Percentiles rank a stretch among this genome's conserved stretches.
phyloP scores from a whole-genome alignment of 1,140 invertebrate species.

The Orius insidiosus region DNA sequence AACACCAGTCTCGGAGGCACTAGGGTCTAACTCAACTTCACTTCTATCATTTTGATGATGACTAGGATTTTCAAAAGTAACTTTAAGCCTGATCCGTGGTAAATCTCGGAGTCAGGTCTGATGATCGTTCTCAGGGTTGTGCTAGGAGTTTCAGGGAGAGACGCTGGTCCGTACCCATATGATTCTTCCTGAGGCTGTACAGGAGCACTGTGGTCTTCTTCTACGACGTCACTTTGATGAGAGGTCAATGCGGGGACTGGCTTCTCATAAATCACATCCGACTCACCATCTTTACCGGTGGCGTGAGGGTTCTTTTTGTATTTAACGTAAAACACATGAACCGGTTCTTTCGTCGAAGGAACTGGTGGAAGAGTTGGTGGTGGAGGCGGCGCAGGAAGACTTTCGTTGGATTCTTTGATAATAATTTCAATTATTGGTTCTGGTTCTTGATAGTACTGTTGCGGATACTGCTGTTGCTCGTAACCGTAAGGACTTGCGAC shows the following conservation, averaged over 20 bases:
- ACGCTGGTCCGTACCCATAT: constrained; percentile 26
- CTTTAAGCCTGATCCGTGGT: constrained; percentile 31
- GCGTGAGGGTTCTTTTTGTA: constrained; percentile 52
- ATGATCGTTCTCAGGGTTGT: constrained; percentile 68
- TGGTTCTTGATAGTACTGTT: constrained; percentile 52
- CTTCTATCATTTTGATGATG: constrained; percentile 1
- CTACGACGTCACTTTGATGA: constrained; percentile 27
- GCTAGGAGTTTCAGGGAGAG: constrained; percentile 25
- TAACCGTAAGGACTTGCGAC: constrained; percentile 8
- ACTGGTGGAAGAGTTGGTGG: constrained; percentile 26
- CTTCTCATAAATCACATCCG: constrained; percentile 48
- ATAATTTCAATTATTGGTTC: constrained; percentile 84
- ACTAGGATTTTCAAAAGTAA: constrained; percentile 19
- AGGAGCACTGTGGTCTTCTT: constrained; percentile 18
- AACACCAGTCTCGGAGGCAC: constrained; percentile 9
- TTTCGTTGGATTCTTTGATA: constrained; percentile 72
- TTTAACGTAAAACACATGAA: constrained; percentile 78
- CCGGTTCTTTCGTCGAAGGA: constrained; percentile 35
- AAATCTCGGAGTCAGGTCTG: constrained; percentile 62
- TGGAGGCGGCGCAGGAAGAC: constrained; percentile 46
- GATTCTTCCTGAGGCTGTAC: constrained; percentile 9
- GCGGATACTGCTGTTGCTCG: constrained; percentile 3
- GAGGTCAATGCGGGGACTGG: constrained; percentile 56
- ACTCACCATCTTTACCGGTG: constrained; percentile 27
- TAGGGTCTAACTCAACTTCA: constrained; percentile 14